Conservation (phyloP, 2,888 invertebrate species). For the Ichneumon xanthorius region DNA sequence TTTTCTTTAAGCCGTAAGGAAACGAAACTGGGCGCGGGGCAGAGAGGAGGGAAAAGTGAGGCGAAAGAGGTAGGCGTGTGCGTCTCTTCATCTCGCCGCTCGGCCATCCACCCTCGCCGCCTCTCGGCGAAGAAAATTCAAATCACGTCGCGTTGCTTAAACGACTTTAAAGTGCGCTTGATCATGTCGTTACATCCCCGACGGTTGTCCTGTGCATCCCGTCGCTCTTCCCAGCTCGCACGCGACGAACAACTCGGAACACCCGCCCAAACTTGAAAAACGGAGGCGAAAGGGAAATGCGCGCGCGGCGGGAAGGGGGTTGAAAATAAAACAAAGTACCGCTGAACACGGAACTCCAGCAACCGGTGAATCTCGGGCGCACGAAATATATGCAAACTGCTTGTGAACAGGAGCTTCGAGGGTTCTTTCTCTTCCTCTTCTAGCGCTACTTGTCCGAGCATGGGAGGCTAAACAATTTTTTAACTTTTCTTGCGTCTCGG, state of each 20-base stretch:
- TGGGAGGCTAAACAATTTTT: constrained; percentile 16
- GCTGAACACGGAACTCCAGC: constrained; percentile 46
- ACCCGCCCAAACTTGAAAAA: background rate
- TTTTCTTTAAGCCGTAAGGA: constrained; percentile 44
- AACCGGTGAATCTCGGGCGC: constrained; percentile 52
- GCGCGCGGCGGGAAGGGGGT: background rate
- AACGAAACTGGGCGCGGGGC: constrained; percentile 21
- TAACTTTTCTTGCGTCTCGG: background rate
- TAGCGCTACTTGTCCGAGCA: background rate
- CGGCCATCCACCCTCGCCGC: constrained; percentile 10
- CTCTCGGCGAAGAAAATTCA: constrained; percentile 52
- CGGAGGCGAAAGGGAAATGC: constrained; percentile 11
- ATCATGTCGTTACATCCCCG: constrained; percentile 59
- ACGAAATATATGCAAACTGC: constrained; percentile 59
- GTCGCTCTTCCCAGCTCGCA: constrained; percentile 3
- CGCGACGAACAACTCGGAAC: constrained; percentile 15
- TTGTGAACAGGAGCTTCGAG: constrained; percentile 38
- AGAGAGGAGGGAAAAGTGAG: constrained; percentile 25
- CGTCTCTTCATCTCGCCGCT: constrained; percentile 21
- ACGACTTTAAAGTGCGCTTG: constrained; percentile 66
- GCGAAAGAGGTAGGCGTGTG: constrained; percentile 57
- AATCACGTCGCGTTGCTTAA: constrained; percentile 61
- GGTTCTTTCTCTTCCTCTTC: background rate
- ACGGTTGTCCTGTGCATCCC: constrained; percentile 36
- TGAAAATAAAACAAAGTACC: constrained; percentile 41